Percentiles rank a stretch among this genome's conserved stretches.
These are phyloP conservation scores for Diadumene lineata DNA, from an alignment of 92 coral and sea anemone genomes.

Conservation along the genomic window DNA sequence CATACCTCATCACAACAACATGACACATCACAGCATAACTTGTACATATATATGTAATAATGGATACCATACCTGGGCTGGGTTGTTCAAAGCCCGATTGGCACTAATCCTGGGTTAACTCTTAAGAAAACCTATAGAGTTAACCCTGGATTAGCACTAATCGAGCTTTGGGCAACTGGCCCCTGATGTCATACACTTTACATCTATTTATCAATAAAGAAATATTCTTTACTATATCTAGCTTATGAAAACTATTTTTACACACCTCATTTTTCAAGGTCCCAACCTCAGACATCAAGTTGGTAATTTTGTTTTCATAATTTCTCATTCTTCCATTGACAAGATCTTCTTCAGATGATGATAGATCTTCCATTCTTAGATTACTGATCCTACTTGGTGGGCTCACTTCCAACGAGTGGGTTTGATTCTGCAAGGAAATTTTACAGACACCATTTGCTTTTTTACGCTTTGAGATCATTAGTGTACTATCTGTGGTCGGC, in stretches of 20 bases:
- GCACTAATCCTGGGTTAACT: no score
- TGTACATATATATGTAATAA: no score
- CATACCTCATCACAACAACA: no score
- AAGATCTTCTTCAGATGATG: conserved; percentile 93
- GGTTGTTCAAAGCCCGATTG: no score
- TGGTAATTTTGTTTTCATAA: conserved; percentile 89
- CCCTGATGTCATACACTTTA: no score
- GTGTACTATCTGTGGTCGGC: no score
- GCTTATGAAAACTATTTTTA: not conserved
- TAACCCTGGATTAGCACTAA: no score
- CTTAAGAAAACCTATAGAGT: no score
- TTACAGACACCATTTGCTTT: not conserved
- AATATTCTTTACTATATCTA: not conserved
- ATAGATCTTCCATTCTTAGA: conserved; percentile 79
- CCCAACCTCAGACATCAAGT: conserved; percentile 94
- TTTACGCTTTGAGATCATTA: not conserved
- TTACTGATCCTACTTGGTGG: conserved; percentile 68
- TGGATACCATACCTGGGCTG: no score
- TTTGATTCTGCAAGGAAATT: conserved; percentile 50
- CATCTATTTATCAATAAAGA: not conserved
- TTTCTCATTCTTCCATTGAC: conserved; percentile 78
- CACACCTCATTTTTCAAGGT: conserved; percentile 81
- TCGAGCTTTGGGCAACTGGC: no score
- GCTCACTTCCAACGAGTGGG: conserved; percentile 80
- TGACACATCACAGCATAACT: no score